These are phyloP conservation scores for Brachypterus glaber DNA, from an alignment of 2,888 invertebrate genomes.

Conservation along the genomic window DNA sequence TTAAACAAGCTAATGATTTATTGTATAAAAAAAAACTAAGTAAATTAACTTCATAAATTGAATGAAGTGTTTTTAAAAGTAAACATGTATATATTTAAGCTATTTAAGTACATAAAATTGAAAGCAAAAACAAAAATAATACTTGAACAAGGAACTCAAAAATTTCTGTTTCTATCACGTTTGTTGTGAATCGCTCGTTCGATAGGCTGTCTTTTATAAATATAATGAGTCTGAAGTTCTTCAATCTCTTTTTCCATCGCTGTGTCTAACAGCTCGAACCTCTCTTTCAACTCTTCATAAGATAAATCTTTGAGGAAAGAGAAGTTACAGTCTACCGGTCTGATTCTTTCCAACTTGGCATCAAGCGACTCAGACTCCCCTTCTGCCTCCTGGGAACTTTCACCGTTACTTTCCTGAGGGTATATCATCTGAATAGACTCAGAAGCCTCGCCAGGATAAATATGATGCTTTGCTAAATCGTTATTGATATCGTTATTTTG, in stretches of 20 bases:
- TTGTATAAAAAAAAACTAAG: too few relatives aligned
- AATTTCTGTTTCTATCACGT: slow-evolving; percentile 26
- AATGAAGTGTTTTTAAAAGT: too few relatives aligned
- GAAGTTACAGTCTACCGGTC: slow-evolving; percentile 26
- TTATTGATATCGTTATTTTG: neutral
- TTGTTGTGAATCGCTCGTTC: slow-evolving; percentile 27
- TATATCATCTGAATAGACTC: slow-evolving; percentile 1
- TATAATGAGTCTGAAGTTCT: slow-evolving; percentile 85
- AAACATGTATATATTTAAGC: too few relatives aligned
- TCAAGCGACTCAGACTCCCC: slow-evolving; percentile 21
- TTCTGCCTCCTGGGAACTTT: neutral
- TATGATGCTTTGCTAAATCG: slow-evolving; percentile 1
- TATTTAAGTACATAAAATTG: too few relatives aligned
- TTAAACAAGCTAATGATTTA: too few relatives aligned
- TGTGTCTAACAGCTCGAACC: slow-evolving; percentile 85
- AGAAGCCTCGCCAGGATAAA: neutral
- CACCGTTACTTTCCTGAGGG: neutral
- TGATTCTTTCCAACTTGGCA: slow-evolving; percentile 23
- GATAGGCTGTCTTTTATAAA: slow-evolving; percentile 94
- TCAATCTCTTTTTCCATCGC: slow-evolving; percentile 99
- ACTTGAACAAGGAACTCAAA: slow-evolving; percentile 23
- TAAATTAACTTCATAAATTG: too few relatives aligned
- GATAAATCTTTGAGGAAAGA: slow-evolving; percentile 25
- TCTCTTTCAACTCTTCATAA: slow-evolving; percentile 75
- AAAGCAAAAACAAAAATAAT: slow-evolving; percentile 1